These are phyloP conservation scores for Nothocercus julius DNA, from an alignment of 2,113 vertebrate genomes.

Conservation along the genomic window DNA sequence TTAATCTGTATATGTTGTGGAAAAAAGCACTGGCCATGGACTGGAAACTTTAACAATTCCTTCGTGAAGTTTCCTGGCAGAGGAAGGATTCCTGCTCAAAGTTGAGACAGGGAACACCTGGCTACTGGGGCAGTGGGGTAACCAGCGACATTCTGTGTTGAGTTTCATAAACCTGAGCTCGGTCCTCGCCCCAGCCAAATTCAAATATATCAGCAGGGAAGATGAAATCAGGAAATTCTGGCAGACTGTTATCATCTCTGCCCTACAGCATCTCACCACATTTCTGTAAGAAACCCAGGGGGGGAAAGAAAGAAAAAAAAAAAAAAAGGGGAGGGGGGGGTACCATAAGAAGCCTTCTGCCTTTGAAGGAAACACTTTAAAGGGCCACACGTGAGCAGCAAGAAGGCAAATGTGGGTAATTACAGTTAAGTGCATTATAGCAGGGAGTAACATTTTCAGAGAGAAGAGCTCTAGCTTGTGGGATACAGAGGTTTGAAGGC, in stretches of 20 bases:
- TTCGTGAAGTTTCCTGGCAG: neutral
- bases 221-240: neutral
- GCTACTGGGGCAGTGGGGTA: neutral
- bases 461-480: neutral
- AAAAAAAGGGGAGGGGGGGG: neutral
- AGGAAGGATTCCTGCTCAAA: neutral
- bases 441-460: rapidly evolving
- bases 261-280: neutral
- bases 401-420: neutral
- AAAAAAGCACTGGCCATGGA: neutral
- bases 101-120: neutral
- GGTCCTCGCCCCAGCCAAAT: neutral
- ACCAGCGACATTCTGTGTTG: neutral
- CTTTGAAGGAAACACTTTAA: neutral
- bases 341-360: neutral
- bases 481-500: neutral
- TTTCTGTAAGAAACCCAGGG: neutral
- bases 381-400: neutral
- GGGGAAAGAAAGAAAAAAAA: too few relatives aligned
- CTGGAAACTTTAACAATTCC: neutral
- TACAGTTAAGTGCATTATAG: neutral
- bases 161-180: neutral
- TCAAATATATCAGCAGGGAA: neutral
- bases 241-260: neutral
- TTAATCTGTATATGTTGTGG: neutral